Evolutionary conservation across 2,113 vertebrate genomes (phyloP).

Genomic region (Pituophis catenifer): DNA sequence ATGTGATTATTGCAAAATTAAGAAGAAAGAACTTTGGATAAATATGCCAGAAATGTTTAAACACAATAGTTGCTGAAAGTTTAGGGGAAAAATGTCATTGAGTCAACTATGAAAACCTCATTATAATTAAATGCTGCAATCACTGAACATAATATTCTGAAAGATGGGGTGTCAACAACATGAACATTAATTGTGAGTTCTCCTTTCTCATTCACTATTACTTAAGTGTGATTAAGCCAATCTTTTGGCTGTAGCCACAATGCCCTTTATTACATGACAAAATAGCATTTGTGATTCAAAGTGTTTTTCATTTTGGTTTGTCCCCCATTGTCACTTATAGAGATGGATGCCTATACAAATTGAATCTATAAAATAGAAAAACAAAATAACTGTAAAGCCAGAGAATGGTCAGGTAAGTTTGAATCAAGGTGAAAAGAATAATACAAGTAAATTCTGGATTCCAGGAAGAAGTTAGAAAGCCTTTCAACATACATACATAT

Average conservation of each 20-base stretch:
- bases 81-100: conserved; percentile 47
- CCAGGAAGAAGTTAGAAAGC: neutral
- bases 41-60: conserved; percentile 51
- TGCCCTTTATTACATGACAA: neutral
- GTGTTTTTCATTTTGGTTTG: neutral
- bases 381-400: neutral
- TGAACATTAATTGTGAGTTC: conserved; percentile 29
- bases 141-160: conserved; percentile 11
- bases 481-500: neutral
- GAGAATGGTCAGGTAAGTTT: neutral
- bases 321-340: neutral
- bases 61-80: conserved; percentile 38
- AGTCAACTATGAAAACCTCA: conserved; percentile 61
- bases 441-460: neutral
- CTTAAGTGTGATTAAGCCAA: neutral
- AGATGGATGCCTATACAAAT: neutral
- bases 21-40: conserved; percentile 52
- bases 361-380: neutral
- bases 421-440: neutral
- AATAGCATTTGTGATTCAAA: neutral
- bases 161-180: conserved; percentile 22
- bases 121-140: conserved; percentile 48
- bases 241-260: neutral
- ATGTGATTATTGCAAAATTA: conserved; percentile 59
- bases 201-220: neutral